Evolutionary conservation across 2,113 vertebrate genomes (phyloP).

Genomic region (Blennius ocellaris): DNA sequence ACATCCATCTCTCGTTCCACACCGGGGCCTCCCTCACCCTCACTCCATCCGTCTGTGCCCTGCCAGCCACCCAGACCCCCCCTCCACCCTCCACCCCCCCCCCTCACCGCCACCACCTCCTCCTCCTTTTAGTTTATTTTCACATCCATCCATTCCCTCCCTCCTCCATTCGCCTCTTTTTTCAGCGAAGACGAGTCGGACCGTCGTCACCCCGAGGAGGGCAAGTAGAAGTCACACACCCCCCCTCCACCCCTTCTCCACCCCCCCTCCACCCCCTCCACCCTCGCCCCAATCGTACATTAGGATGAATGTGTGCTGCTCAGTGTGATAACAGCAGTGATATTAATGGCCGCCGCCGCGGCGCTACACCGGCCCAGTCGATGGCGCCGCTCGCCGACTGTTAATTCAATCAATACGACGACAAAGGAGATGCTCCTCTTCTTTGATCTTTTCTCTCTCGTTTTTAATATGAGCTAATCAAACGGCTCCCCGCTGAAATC

Average conservation of each 20-base stretch:
- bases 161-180: too few relatives aligned
- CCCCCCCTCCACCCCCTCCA: constrained; percentile 39
- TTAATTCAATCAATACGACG: constrained; percentile 53
- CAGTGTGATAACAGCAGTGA: constrained; percentile 29
- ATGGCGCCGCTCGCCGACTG: constrained; percentile 37
- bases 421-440: constrained; percentile 5
- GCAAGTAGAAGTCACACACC: too few relatives aligned
- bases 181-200: too few relatives aligned
- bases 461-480: constrained; percentile 29
- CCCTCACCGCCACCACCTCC: constrained; percentile 22
- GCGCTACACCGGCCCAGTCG: constrained; percentile 21
- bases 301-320: constrained; percentile 51
- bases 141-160: constrained; percentile 13
- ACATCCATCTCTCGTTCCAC: constrained; percentile 31
- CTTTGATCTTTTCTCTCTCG: constrained; percentile 8
- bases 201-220: too few relatives aligned
- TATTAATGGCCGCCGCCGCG: constrained; percentile 28
- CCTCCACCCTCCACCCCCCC: neutral
- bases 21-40: neutral
- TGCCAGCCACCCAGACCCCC: constrained; percentile 9
- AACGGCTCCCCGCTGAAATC: constrained; percentile 17
- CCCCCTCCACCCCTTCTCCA: constrained; percentile 14
- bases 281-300: constrained; percentile 61
- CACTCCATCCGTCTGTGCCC: constrained; percentile 7
- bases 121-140: constrained; percentile 46